phyloP scores from a whole-genome alignment of 2,797 vertebrate species.

The Thaleichthys pacificus region DNA sequence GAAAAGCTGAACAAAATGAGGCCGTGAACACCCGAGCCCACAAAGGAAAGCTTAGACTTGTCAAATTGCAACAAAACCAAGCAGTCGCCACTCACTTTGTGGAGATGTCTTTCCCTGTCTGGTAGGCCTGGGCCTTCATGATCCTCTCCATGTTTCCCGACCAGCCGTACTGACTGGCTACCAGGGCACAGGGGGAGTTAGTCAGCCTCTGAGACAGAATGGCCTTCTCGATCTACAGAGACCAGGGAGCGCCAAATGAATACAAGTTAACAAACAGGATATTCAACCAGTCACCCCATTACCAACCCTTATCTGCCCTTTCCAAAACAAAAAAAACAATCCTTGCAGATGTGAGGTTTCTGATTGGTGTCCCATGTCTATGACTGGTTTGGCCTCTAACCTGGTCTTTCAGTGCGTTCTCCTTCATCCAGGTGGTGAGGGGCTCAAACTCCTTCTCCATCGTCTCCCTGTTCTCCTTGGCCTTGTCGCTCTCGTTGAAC shows the following conservation, averaged over 20 bases:
- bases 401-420: conserved; percentile 92
- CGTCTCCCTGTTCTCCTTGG: conserved; percentile 89
- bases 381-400: conserved; percentile 58
- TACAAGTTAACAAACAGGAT: neutral
- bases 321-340: no score
- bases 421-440: conserved; percentile 96
- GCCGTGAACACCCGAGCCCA: no score
- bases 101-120: conserved; percentile 98
- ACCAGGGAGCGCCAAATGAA: neutral
- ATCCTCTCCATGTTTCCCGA: conserved; percentile 99
- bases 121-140: conserved; percentile 99
- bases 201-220: conserved; percentile 93
- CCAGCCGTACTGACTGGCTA: conserved; percentile 99
- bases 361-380: no score
- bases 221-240: conserved; percentile 91
- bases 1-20: neutral
- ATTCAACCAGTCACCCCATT: neutral
- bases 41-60: neutral
- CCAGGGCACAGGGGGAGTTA: conserved; percentile 90
- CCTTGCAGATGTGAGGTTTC: neutral
- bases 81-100: conserved; percentile 82
- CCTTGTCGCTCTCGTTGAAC: conserved; percentile 94
- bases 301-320: neutral
- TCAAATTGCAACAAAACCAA: no score
- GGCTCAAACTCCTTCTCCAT: conserved; percentile 96